These are phyloP conservation scores for Autographa gamma DNA, from an alignment of 2,888 invertebrate species.

Conservation along the genomic window DNA sequence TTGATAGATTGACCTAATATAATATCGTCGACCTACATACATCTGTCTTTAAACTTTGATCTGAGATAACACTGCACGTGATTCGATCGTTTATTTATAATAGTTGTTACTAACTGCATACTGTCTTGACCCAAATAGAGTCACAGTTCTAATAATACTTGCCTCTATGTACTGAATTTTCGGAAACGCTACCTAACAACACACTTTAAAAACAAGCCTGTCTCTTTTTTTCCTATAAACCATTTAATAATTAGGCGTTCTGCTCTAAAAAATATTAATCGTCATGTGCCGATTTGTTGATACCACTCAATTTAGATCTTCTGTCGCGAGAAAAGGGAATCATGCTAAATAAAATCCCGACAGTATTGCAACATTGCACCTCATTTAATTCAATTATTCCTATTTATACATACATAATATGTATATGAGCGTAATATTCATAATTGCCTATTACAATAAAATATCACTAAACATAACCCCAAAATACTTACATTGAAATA, in stretches of 20 bases:
- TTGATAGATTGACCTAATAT: constrained; percentile 11
- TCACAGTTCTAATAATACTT: neutral
- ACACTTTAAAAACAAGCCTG: too few species aligned
- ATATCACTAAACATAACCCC: constrained; percentile 69
- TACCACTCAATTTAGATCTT: neutral
- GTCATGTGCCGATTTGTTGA: neutral
- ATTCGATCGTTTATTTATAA: neutral
- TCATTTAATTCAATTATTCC: constrained; percentile 81
- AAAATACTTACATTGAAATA: constrained; percentile 67
- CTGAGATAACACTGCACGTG: constrained; percentile 16
- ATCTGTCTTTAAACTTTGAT: constrained; percentile 33
- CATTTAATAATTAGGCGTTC: too few species aligned
- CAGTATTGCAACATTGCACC: constrained; percentile 72
- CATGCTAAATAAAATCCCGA: constrained; percentile 51
- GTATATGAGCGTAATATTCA: constrained; percentile 76
- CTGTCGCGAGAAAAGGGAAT: neutral
- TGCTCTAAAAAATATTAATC: too few species aligned
- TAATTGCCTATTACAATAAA: constrained; percentile 70
- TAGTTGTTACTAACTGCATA: constrained; percentile 14
- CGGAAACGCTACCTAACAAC: too few species aligned
- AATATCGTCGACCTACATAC: constrained; percentile 19
- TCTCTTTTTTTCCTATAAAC: too few species aligned
- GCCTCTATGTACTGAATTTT: neutral
- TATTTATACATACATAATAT: constrained; percentile 81
- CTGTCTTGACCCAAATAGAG: neutral